Evolutionary conservation across 2,797 vertebrate genomes (phyloP).

Genomic region (Anniella stebbinsi): DNA sequence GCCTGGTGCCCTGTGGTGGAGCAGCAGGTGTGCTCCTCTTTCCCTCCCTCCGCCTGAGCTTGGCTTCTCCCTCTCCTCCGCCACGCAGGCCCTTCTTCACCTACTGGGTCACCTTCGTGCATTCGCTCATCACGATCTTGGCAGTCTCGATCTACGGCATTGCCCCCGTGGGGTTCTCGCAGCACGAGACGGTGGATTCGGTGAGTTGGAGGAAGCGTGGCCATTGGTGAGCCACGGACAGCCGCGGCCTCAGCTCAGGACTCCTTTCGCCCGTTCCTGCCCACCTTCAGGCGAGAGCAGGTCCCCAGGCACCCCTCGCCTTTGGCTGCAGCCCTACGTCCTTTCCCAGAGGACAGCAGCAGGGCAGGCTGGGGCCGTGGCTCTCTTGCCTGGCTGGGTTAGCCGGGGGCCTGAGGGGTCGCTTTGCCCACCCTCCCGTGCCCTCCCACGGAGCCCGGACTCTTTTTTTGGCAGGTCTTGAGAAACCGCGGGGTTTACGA

Average conservation of each 20-base stretch:
- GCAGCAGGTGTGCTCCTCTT: neutral
- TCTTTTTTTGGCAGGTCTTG: constrained; percentile 84
- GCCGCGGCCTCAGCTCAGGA: neutral
- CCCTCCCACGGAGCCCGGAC: neutral
- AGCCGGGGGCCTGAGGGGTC: neutral
- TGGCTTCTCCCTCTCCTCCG: constrained; percentile 28
- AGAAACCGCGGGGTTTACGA: constrained; percentile 96
- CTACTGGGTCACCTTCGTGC: constrained; percentile 98
- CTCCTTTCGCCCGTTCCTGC: too few relatives aligned
- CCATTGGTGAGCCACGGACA: neutral
- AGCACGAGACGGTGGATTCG: constrained; percentile 96
- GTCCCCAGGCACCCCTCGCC: neutral
- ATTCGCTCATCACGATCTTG: constrained; percentile 95
- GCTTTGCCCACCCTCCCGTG: rapidly evolving
- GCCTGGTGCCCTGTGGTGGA: neutral
- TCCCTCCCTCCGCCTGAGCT: neutral
- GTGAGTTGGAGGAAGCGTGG: constrained; percentile 79
- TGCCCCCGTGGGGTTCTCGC: constrained; percentile 95
- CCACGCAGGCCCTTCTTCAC: constrained; percentile 94
- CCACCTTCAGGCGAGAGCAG: neutral
- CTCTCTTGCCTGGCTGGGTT: neutral
- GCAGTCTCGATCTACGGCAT: constrained; percentile 94
- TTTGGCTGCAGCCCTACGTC: neutral
- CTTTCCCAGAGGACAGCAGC: too few relatives aligned
- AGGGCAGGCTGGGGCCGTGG: neutral